phyloP scores from a whole-genome alignment of 2,888 invertebrate genomes.

The Ptilodon capucinus region DNA sequence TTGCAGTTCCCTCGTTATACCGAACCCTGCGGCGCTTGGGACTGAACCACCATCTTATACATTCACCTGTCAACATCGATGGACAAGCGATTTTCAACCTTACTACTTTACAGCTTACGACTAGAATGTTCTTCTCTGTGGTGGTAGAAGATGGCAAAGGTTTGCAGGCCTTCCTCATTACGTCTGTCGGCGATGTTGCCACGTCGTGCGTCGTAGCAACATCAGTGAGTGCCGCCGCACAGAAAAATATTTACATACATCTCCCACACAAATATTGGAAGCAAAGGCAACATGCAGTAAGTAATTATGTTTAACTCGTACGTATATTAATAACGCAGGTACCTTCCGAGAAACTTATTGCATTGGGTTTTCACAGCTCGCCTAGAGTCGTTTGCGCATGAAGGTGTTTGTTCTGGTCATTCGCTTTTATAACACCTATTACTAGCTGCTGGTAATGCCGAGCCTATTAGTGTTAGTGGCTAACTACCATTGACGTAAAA shows the following conservation, averaged over 20 bases:
- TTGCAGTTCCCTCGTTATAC: constrained; percentile 65
- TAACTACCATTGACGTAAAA: too few relatives aligned
- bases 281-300: constrained; percentile 36
- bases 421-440: constrained; percentile 17
- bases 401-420: constrained; percentile 13
- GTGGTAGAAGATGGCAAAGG: constrained; percentile 34
- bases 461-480: not conserved
- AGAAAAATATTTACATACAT: constrained; percentile 74
- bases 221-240: constrained; percentile 65
- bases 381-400: constrained; percentile 6
- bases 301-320: constrained; percentile 45
- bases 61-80: constrained; percentile 40
- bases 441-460: constrained; percentile 6
- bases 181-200: constrained; percentile 70
- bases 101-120: constrained; percentile 31
- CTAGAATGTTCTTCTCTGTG: constrained; percentile 15
- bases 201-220: constrained; percentile 61
- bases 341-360: constrained; percentile 33
- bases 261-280: constrained; percentile 57
- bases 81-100: constrained; percentile 50
- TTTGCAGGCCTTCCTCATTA: constrained; percentile 70
- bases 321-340: constrained; percentile 48
- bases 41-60: constrained; percentile 50
- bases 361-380: constrained; percentile 25
- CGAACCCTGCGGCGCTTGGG: constrained; percentile 65